A percentile compares a stretch with the other conserved stretches of the same genome.
These are phyloP conservation scores for Ophioninae sp. DNA, from an alignment of 2,888 invertebrate genomes.

Conservation along the genomic window DNA sequence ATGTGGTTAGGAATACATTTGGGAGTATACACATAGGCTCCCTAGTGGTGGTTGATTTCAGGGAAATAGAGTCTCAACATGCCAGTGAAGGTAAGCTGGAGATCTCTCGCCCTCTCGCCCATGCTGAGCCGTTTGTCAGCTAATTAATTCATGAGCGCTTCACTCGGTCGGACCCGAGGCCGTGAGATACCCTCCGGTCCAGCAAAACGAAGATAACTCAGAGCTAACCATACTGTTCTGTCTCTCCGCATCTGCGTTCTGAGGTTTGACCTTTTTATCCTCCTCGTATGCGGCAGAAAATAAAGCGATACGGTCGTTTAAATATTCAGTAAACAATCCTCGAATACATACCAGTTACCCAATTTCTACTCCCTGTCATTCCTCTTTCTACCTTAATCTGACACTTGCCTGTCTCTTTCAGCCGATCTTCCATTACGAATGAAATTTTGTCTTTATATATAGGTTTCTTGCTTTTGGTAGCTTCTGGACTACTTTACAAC, in stretches of 20 bases:
- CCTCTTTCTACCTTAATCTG: constrained; percentile 49
- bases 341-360: constrained; percentile 27
- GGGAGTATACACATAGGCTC: background rate
- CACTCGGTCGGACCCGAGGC: constrained; percentile 62
- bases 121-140: constrained; percentile 67
- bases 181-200: constrained; percentile 9
- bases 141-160: constrained; percentile 74
- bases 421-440: background rate
- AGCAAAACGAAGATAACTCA: constrained; percentile 41
- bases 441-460: background rate
- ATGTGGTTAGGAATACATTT: background rate
- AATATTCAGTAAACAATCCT: constrained; percentile 18
- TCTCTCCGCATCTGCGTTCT: constrained; percentile 9
- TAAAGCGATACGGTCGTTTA: background rate
- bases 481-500: too few species aligned
- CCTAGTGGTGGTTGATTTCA: constrained; percentile 27
- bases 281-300: background rate
- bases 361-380: constrained; percentile 5
- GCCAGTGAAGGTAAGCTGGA: constrained; percentile 32
- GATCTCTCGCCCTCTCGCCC: constrained; percentile 24
- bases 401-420: constrained; percentile 1
- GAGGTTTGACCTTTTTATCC: background rate
- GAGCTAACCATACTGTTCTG: constrained; percentile 47
- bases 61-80: constrained; percentile 48
- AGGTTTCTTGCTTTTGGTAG: too few species aligned